Conservation (phyloP, 2,888 invertebrate genomes). For the Tiliacea aurago region DNA sequence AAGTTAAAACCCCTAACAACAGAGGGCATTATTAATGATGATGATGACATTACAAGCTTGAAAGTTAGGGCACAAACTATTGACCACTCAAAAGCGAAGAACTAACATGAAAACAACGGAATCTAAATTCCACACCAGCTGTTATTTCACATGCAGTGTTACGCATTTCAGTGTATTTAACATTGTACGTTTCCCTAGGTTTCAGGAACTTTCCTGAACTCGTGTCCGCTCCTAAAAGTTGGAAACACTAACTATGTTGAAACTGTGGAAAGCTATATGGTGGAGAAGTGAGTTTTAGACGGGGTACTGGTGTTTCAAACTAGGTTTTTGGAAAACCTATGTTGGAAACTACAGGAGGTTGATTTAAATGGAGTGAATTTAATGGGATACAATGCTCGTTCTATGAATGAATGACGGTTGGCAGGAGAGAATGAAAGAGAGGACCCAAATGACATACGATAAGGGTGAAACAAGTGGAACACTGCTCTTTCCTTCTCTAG, state of each 20-base stretch:
- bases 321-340: not conserved
- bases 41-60: not conserved
- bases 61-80: too few species aligned
- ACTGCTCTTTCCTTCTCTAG: not conserved
- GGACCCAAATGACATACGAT: too few species aligned
- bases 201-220: slow-evolving; percentile 30
- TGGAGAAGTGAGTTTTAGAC: slow-evolving; percentile 23
- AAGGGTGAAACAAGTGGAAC: not conserved
- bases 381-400: not conserved
- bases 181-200: slow-evolving; percentile 12
- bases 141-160: slow-evolving; percentile 31
- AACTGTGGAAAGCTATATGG: slow-evolving; percentile 15
- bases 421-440: not conserved
- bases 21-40: not conserved
- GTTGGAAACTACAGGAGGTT: too few species aligned
- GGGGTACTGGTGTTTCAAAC: slow-evolving; percentile 20
- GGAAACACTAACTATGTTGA: slow-evolving; percentile 40
- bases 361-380: not conserved
- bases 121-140: slow-evolving; percentile 5
- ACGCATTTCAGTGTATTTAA: slow-evolving; percentile 38
- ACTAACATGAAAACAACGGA: not conserved
- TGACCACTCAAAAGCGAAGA: not conserved
- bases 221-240: slow-evolving; percentile 33
- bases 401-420: not conserved
- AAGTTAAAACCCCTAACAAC: not conserved